These are phyloP conservation scores for Thripadectes ignobilis DNA, from an alignment of 2,797 vertebrate genomes.

Conservation along the genomic window DNA sequence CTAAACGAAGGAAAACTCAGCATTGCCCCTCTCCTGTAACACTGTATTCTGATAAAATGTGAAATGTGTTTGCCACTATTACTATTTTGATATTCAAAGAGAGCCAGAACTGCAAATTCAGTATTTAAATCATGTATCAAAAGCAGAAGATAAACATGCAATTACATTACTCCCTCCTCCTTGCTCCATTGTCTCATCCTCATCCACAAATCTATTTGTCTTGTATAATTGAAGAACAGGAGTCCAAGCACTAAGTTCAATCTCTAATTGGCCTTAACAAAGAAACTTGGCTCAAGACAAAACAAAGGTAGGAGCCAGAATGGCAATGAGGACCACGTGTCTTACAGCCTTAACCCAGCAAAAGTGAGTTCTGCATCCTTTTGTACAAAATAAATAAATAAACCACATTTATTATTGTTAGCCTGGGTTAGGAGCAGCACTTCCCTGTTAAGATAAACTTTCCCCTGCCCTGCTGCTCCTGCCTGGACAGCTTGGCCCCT, in stretches of 20 bases:
- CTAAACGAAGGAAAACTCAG: neutral
- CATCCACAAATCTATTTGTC: neutral
- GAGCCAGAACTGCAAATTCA: neutral
- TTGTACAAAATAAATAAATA: neutral
- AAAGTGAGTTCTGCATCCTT: neutral
- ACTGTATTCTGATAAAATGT: neutral
- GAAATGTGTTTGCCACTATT: neutral
- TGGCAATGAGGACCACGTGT: neutral
- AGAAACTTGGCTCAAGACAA: neutral
- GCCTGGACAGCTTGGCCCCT: neutral
- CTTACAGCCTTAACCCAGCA: neutral
- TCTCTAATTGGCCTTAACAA: neutral
- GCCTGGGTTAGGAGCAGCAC: neutral
- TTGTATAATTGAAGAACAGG: neutral
- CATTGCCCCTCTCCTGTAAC: neutral
- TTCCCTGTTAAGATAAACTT: neutral
- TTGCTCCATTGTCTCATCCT: neutral
- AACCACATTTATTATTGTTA: neutral
- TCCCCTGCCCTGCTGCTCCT: neutral
- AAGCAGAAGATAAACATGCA: neutral
- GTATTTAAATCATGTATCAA: neutral
- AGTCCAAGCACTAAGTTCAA: neutral
- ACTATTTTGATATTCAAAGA: neutral
- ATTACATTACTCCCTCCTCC: neutral
- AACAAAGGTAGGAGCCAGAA: neutral